Percentiles rank a stretch among this genome's conserved stretches.
phyloP scores from a whole-genome alignment of 2,797 vertebrate genomes.

The Margarornis squamiger region DNA sequence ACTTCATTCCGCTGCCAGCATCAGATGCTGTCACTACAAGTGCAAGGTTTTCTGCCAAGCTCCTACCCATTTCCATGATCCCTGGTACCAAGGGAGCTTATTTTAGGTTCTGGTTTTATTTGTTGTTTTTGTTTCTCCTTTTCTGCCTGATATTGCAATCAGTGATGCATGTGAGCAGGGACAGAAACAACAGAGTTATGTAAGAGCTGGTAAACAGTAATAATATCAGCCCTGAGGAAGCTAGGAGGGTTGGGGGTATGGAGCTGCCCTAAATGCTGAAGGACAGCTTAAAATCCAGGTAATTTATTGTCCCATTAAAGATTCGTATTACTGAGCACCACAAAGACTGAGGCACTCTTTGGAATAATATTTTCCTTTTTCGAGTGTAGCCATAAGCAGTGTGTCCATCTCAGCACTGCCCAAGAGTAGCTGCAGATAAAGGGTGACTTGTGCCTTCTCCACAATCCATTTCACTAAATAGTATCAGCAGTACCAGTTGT shows the following conservation, averaged over 20 bases:
- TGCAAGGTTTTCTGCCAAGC: not conserved
- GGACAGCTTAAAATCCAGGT: not conserved
- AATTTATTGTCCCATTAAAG: not conserved
- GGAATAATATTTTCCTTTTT: not conserved
- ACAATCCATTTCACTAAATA: not conserved
- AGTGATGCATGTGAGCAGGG: not conserved
- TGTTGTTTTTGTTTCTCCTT: not conserved
- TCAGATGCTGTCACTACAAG: not conserved
- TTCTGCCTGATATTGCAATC: not conserved
- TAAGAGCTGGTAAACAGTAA: not conserved
- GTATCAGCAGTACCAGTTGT: not conserved
- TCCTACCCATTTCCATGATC: accelerated
- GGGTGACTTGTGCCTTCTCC: not conserved
- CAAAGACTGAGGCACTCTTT: not conserved
- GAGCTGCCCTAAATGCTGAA: not conserved
- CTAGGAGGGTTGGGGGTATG: not conserved
- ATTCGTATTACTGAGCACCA: not conserved
- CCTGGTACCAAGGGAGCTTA: not conserved
- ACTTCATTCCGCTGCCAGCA: not conserved
- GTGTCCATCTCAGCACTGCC: not conserved
- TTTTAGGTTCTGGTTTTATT: not conserved
- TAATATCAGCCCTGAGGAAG: not conserved
- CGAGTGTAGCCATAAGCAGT: not conserved
- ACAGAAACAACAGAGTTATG: not conserved
- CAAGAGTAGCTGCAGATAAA: not conserved